Evolutionary conservation across 2,797 vertebrate genomes (phyloP).

Genomic region (Scarus forsteni): DNA sequence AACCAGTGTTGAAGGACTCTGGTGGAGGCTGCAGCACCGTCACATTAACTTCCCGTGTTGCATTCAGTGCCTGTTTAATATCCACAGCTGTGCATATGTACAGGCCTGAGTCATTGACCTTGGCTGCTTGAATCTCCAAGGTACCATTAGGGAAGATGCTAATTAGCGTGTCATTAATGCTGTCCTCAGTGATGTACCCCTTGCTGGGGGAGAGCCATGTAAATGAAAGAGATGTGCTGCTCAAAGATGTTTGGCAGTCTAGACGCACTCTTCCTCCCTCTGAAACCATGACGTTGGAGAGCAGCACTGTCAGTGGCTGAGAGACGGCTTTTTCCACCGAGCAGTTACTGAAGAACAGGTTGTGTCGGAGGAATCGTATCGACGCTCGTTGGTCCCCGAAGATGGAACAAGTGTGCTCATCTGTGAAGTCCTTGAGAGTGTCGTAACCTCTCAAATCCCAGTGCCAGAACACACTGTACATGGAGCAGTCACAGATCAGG

Average conservation of each 20-base stretch:
- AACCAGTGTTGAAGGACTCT: conserved; percentile 91
- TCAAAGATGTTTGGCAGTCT: conserved; percentile 86
- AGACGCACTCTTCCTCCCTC: conserved; percentile 85
- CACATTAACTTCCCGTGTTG: conserved; percentile 91
- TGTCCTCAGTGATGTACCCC: conserved; percentile 83
- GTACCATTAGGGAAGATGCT: conserved; percentile 88
- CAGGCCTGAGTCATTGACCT: conserved; percentile 87
- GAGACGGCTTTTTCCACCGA: conserved; percentile 65
- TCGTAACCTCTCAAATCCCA: conserved; percentile 90
- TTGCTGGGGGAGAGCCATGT: conserved; percentile 90
- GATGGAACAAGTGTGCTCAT: conserved; percentile 88
- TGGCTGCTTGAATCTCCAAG: conserved; percentile 85
- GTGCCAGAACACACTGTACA: conserved; percentile 90
- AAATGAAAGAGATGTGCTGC: conserved; percentile 74
- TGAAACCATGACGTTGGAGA: conserved; percentile 76
- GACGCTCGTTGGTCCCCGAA: conserved; percentile 81
- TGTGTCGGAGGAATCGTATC: conserved; percentile 87
- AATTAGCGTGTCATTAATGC: conserved; percentile 83
- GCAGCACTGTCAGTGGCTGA: conserved; percentile 62
- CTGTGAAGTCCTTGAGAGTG: conserved; percentile 85
- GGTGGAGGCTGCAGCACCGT: conserved; percentile 78
- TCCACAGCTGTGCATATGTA: conserved; percentile 91
- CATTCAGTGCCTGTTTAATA: conserved; percentile 84
- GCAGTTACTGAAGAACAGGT: conserved; percentile 90
- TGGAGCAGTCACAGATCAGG: conserved; percentile 89